A percentile compares a stretch with the other conserved stretches of the same genome.
Evolutionary conservation across 2,888 invertebrate genomes (phyloP).

Genomic region (Pheosia gnoma): DNA sequence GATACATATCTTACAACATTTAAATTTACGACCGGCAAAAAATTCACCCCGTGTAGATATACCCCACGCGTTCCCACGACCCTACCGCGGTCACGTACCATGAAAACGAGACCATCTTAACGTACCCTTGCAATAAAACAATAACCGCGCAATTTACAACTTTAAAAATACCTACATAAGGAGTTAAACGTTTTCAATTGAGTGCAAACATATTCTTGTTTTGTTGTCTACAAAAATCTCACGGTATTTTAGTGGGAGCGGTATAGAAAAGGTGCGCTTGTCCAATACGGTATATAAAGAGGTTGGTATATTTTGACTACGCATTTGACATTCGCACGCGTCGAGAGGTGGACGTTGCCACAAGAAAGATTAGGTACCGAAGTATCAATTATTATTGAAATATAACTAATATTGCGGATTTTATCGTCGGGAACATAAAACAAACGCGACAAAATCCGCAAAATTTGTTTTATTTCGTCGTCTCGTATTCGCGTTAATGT

Average conservation of each 20-base stretch:
- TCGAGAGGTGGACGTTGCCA: not conserved
- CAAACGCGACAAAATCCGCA: too few species aligned
- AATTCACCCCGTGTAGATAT: conserved; percentile 31
- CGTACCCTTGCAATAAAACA: conserved; percentile 9
- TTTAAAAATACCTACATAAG: not conserved
- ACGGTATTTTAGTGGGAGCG: conserved; percentile 39
- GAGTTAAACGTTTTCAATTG: too few species aligned
- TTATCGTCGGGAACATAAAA: too few species aligned
- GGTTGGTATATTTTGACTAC: conserved; percentile 15
- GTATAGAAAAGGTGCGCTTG: conserved; percentile 17
- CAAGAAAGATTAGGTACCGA: not conserved
- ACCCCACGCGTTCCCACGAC: conserved; percentile 37
- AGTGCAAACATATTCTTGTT: conserved; percentile 10
- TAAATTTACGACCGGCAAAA: conserved; percentile 30
- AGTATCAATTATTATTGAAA: not conserved
- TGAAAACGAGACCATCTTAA: conserved; percentile 36
- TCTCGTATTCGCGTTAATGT: too few species aligned
- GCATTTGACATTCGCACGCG: conserved; percentile 20
- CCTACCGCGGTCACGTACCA: conserved; percentile 40
- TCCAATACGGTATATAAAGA: conserved; percentile 16
- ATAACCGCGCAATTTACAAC: conserved; percentile 13
- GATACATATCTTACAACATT: conserved; percentile 19
- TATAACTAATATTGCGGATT: too few species aligned
- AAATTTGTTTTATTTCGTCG: too few species aligned
- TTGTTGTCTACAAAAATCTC: conserved; percentile 37